Evolutionary conservation across 1,140 invertebrate species (phyloP).

Genomic region (Drosophila sproati): DNA sequence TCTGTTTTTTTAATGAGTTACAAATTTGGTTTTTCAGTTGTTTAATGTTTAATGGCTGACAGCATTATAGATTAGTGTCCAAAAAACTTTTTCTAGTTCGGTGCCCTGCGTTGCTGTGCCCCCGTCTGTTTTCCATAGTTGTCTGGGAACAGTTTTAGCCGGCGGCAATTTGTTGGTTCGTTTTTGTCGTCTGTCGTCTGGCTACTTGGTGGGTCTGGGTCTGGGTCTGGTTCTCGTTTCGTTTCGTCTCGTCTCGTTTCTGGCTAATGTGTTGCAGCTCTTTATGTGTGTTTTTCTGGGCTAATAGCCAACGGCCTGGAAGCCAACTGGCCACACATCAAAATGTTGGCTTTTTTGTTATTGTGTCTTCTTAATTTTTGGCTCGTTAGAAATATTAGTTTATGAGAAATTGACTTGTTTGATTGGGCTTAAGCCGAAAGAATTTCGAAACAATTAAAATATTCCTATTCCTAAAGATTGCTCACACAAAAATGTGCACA

Average conservation of each 20-base stretch:
- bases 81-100: constrained; percentile 70
- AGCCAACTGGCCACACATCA: constrained; percentile 50
- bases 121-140: not conserved
- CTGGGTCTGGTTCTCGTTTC: constrained; percentile 12
- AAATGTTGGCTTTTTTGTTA: constrained; percentile 15
- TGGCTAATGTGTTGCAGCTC: constrained; percentile 65
- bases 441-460: not conserved
- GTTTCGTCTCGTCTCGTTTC: constrained; percentile 30
- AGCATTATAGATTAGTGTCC: constrained; percentile 80
- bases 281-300: constrained; percentile 74
- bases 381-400: constrained; percentile 68
- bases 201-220: constrained; percentile 71
- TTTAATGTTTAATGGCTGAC: constrained; percentile 78
- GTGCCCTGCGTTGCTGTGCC: constrained; percentile 3
- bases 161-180: constrained; percentile 54
- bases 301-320: constrained; percentile 62
- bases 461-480: not conserved
- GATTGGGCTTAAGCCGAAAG: constrained; percentile 24
- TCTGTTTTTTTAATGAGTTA: constrained; percentile 73
- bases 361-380: constrained; percentile 45
- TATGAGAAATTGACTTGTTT: constrained; percentile 34
- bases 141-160: constrained; percentile 71
- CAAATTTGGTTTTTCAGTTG: constrained; percentile 81
- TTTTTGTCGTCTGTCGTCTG: constrained; percentile 58
- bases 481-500: no score